phyloP scores from a whole-genome alignment of 2,113 vertebrate genomes.

The Macaca mulatta region DNA sequence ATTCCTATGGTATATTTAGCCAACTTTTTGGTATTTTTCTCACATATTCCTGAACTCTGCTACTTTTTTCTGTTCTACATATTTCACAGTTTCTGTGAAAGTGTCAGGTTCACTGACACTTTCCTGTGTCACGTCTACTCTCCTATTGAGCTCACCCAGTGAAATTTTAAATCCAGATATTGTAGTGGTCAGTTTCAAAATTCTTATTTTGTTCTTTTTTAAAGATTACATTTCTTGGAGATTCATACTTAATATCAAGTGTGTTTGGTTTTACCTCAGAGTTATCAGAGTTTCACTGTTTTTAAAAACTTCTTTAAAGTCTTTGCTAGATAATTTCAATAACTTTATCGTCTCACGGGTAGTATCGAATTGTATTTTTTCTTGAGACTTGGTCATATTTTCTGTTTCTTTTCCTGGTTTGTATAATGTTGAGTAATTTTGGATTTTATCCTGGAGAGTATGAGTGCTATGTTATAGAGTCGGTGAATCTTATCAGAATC shows the following conservation, averaged over 20 bases:
- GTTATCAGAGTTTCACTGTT: neutral
- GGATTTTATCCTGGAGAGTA: neutral
- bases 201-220: neutral
- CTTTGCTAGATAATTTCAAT: neutral
- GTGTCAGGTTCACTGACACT: neutral
- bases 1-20: neutral
- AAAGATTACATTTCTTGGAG: neutral
- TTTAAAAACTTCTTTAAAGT: neutral
- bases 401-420: neutral
- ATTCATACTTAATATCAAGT: neutral
- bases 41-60: neutral
- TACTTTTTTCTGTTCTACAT: neutral
- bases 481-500: neutral
- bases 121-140: neutral
- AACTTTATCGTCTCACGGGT: neutral
- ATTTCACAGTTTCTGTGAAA: neutral
- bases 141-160: neutral
- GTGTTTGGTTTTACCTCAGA: neutral
- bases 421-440: neutral
- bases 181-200: neutral
- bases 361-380: neutral
- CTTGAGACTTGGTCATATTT: neutral
- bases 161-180: neutral
- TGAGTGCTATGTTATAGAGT: neutral
- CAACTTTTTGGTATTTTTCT: neutral